Conservation (phyloP, 2,113 vertebrate genomes). For the Nothocercus nigrocapillus region DNA sequence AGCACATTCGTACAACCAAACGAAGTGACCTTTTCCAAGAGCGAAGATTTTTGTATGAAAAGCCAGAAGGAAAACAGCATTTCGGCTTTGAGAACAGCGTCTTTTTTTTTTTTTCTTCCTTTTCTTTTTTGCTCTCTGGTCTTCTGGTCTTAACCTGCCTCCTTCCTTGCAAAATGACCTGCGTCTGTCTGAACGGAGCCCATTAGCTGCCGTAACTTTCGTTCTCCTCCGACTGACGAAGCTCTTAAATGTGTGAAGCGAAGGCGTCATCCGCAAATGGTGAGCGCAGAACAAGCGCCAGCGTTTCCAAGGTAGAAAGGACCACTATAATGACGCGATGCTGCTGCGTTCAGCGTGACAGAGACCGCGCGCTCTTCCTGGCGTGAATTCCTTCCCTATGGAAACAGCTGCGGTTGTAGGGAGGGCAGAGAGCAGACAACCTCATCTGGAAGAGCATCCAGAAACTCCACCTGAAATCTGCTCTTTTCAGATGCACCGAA, state of each 20-base stretch:
- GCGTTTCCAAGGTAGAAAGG: background rate
- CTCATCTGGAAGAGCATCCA: background rate
- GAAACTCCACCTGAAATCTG: background rate
- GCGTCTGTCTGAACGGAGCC: background rate
- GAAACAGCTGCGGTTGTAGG: background rate
- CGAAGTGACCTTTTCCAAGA: background rate
- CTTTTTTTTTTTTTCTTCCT: background rate
- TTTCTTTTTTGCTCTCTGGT: background rate
- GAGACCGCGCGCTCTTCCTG: fast-evolving
- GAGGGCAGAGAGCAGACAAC: background rate
- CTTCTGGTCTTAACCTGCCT: background rate
- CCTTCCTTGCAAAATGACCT: background rate
- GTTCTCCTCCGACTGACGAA: background rate
- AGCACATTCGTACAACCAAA: background rate
- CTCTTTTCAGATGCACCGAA: background rate
- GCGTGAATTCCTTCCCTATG: background rate
- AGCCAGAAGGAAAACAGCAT: background rate
- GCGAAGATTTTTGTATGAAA: background rate
- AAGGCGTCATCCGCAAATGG: background rate
- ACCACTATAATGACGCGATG: fast-evolving
- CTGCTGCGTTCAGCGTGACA: background rate
- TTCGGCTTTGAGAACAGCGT: background rate
- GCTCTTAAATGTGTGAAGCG: background rate
- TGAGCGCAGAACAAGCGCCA: background rate
- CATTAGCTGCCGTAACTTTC: background rate